These are phyloP conservation scores for Centruroides vittatus DNA, from an alignment of 1,140 invertebrate species.

Conservation along the genomic window DNA sequence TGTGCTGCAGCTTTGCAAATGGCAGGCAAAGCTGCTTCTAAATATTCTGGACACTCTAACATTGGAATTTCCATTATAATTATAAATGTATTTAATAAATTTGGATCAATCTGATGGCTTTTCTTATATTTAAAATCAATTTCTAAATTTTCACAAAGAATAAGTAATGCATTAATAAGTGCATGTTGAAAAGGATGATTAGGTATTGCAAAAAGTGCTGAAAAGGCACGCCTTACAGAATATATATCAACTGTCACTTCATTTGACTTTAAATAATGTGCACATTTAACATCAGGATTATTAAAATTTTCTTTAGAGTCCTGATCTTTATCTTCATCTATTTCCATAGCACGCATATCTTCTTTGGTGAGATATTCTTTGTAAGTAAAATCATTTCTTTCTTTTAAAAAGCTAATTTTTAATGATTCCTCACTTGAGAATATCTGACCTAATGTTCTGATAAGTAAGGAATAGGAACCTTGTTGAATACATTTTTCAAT, in stretches of 20 bases:
- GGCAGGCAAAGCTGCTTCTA: slow-evolving; percentile 64
- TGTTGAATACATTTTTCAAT: slow-evolving; percentile 46
- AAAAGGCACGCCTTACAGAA: slow-evolving; percentile 46
- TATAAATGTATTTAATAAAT: slow-evolving; percentile 57
- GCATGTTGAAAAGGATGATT: slow-evolving; percentile 46
- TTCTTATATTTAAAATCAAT: slow-evolving; percentile 51
- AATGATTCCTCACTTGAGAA: slow-evolving; percentile 53
- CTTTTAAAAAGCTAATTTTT: slow-evolving; percentile 47
- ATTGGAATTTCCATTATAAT: slow-evolving; percentile 79
- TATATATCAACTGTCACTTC: slow-evolving; percentile 30
- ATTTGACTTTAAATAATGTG: slow-evolving; percentile 9
- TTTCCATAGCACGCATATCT: slow-evolving; percentile 48
- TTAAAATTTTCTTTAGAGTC: slow-evolving; percentile 35
- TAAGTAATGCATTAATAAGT: slow-evolving; percentile 61
- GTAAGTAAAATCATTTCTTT: slow-evolving; percentile 13
- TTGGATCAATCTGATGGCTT: slow-evolving; percentile 32
- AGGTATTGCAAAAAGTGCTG: slow-evolving; percentile 38
- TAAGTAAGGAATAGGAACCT: slow-evolving; percentile 46
- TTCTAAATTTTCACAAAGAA: slow-evolving; percentile 52
- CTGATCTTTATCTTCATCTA: slow-evolving; percentile 68
- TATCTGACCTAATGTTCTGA: slow-evolving; percentile 51
- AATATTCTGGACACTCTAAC: slow-evolving; percentile 59
- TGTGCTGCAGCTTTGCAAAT: slow-evolving; percentile 58
- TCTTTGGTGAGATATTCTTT: slow-evolving; percentile 44
- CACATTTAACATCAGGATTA: neutral